Conservation (phyloP, 2,113 vertebrate genomes). For the Oxyura jamaicensis region DNA sequence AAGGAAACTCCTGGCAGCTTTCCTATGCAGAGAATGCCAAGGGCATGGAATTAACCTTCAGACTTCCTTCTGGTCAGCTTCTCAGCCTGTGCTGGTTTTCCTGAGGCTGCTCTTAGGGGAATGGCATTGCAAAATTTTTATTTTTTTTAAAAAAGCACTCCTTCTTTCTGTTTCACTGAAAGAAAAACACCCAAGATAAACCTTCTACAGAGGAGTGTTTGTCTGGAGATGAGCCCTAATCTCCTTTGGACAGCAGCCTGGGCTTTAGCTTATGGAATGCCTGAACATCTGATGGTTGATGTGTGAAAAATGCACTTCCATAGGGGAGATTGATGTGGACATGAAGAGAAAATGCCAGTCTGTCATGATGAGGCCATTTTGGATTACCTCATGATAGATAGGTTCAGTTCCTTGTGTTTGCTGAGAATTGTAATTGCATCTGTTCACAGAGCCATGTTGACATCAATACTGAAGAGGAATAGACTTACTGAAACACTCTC, state of each 20-base stretch:
- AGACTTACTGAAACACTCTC: neutral
- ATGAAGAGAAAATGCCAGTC: neutral
- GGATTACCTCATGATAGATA: neutral
- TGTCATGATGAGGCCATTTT: neutral
- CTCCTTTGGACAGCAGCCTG: neutral
- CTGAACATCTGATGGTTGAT: fast-evolving
- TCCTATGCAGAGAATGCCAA: constrained; percentile 22
- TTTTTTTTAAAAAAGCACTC: neutral
- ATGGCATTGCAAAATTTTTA: neutral
- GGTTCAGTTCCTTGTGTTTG: neutral
- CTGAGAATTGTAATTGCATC: neutral
- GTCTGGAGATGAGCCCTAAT: neutral
- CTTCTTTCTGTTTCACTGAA: neutral
- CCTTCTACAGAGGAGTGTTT: neutral
- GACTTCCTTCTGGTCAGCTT: neutral
- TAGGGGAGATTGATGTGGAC: neutral
- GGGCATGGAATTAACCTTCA: constrained; percentile 2
- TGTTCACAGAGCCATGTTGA: neutral
- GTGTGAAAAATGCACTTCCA: neutral
- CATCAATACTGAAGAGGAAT: neutral
- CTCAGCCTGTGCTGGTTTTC: neutral
- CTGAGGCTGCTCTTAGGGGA: neutral
- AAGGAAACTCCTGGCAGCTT: constrained; percentile 27
- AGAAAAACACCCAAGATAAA: neutral
- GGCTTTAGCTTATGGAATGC: neutral